phyloP scores from a whole-genome alignment of 2,888 invertebrate species.

The Apocheima hispidaria region DNA sequence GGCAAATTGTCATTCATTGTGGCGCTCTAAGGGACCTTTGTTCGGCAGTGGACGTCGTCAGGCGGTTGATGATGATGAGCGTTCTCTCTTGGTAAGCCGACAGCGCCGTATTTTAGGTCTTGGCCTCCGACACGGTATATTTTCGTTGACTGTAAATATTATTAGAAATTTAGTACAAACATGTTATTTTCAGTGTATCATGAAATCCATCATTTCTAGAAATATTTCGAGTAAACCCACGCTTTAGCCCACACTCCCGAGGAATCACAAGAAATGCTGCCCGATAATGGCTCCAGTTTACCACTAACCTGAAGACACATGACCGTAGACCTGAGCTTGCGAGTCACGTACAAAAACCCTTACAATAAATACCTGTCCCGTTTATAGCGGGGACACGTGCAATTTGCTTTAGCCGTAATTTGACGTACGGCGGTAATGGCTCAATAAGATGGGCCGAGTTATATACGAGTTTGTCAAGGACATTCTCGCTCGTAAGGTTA shows the following conservation, averaged over 20 bases:
- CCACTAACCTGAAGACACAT: conserved; percentile 35
- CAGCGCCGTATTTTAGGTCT: too few species aligned
- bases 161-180: not conserved
- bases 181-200: not conserved
- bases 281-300: conserved; percentile 23
- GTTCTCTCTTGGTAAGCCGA: too few species aligned
- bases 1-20: too few species aligned
- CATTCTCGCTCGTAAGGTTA: not conserved
- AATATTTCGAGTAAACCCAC: not conserved
- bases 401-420: conserved; percentile 77
- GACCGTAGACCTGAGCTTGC: conserved; percentile 47
- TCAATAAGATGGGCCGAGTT: conserved; percentile 40
- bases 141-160: not conserved
- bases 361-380: conserved; percentile 71
- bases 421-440: conserved; percentile 65
- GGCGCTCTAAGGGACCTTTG: too few species aligned
- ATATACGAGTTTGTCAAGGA: conserved; percentile 27
- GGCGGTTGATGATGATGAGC: too few species aligned
- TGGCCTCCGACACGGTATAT: not conserved
- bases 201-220: not conserved
- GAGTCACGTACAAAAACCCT: conserved; percentile 61
- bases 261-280: conserved; percentile 25
- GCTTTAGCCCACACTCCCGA: not conserved
- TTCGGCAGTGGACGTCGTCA: too few species aligned
- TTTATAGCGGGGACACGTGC: conserved; percentile 67